Evolutionary conservation across 1,140 invertebrate genomes (phyloP).

Genomic region (Panagrolaimus sp.): DNA sequence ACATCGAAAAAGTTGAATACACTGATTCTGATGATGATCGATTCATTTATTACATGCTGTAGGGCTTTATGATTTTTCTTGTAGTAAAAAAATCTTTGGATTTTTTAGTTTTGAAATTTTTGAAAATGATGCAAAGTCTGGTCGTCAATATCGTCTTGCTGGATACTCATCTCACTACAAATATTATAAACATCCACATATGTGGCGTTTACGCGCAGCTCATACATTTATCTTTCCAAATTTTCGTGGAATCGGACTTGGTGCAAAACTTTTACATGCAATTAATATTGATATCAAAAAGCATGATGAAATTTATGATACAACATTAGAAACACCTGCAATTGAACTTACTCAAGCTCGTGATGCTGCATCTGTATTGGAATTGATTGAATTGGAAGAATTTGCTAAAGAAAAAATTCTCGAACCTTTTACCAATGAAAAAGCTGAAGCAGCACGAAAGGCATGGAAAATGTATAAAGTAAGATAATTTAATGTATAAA

Average conservation of each 20-base stretch:
- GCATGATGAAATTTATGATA: slow-evolving; percentile 73
- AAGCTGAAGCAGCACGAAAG: slow-evolving; percentile 71
- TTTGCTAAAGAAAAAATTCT: slow-evolving; percentile 69
- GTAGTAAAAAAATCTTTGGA: not conserved
- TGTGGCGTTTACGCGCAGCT: slow-evolving; percentile 75
- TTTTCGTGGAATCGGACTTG: slow-evolving; percentile 66
- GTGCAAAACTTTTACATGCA: slow-evolving; percentile 70
- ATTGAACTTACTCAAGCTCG: slow-evolving; percentile 77
- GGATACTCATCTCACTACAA: slow-evolving; percentile 87
- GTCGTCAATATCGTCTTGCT: slow-evolving; percentile 62
- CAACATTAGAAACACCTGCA: slow-evolving; percentile 86
- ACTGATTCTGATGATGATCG: slow-evolving; percentile 84
- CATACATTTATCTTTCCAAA: slow-evolving; percentile 54
- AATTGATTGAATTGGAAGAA: slow-evolving; percentile 68
- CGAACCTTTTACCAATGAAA: slow-evolving; percentile 72
- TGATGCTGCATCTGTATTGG: slow-evolving; percentile 77
- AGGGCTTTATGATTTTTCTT: slow-evolving; percentile 60
- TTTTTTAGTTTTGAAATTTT: slow-evolving; percentile 30
- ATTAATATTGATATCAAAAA: slow-evolving; percentile 74
- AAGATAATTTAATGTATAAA: slow-evolving; percentile 26
- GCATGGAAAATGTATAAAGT: slow-evolving; percentile 74
- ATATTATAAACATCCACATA: slow-evolving; percentile 84
- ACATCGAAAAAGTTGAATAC: slow-evolving; percentile 79
- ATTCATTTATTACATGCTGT: slow-evolving; percentile 87
- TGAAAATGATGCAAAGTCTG: slow-evolving; percentile 14